Evolutionary conservation across 1,140 invertebrate genomes (phyloP), one percentile per base, ranked within the genome.

Genomic region (Mya arenaria): DNA sequence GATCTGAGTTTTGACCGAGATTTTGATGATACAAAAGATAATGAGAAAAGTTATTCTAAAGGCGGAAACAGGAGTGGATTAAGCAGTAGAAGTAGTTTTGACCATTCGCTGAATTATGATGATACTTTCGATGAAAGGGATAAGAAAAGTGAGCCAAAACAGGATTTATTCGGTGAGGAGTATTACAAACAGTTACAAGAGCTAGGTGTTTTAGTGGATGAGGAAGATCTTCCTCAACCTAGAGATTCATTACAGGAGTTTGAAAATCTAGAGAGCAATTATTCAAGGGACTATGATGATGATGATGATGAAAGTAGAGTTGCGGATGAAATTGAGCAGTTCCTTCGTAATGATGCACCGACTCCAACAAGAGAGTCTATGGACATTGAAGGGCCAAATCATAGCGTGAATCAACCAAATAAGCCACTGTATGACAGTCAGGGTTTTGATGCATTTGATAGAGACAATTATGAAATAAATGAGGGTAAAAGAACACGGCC

Each of bases 151-250:
- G 77, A 79, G 6, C 82, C 77, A 19, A 73, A 85, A 17, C 83
- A 84, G 48, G 86, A 90, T 56, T 78, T 91, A 23, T 91, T 91
- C 83, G 84, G 87, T 32, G 84, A 87, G 28, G 88, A 89, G 30
- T 91, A 91, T 82, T 91, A 89, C 63, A 83, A 87, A 66, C 89
- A 90, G 71, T 81, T 91, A 32, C 82, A 85, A 65, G 90, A 91
- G 25, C 80, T 91, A 13, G 90, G 90, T n/a, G 88, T 91, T 48
- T 78, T 91, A 39, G 86, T 91, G n/a, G 90, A 91, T 68, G 89
- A 88, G 32, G 86, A 83, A 5, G 90, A 91, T 66, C 81, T 90
- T 55, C 85, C 84, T 10, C 62, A 86, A 56, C 74, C 78, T 5
- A 80, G 85, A 55, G 86, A 89, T 39, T 90, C 89, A 8, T 68